Percentiles rank a stretch among this genome's conserved stretches.
phyloP scores from a whole-genome alignment of 1,140 invertebrate genomes.

The Ectropis grisescens region DNA sequence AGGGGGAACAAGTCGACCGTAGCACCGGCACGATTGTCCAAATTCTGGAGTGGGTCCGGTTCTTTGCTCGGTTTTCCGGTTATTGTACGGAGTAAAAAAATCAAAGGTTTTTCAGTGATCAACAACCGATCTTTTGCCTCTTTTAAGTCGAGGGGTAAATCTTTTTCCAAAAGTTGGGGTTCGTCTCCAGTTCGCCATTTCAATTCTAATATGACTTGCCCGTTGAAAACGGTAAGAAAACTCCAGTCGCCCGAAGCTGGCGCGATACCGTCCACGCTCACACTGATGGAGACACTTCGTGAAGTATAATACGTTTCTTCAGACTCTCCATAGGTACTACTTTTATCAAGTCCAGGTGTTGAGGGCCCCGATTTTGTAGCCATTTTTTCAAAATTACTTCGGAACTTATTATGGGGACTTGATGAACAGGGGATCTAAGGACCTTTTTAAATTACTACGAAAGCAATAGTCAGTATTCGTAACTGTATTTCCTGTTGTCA shows the following conservation, averaged over 20 bases:
- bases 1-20: slow-evolving; percentile 47
- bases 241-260: slow-evolving; percentile 28
- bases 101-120: slow-evolving; percentile 30
- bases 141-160: slow-evolving; percentile 33
- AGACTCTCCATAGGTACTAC: slow-evolving; percentile 21
- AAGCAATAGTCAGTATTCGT: too few relatives aligned
- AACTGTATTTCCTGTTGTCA: too few relatives aligned
- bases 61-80: slow-evolving; percentile 37
- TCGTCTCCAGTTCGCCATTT: slow-evolving; percentile 32
- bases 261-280: slow-evolving; percentile 25
- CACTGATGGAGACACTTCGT: too few relatives aligned
- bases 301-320: slow-evolving; percentile 17
- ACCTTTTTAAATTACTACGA: too few relatives aligned
- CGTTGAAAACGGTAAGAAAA: slow-evolving; percentile 38
- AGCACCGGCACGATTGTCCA: slow-evolving; percentile 43
- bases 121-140: slow-evolving; percentile 20
- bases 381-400: too few relatives aligned
- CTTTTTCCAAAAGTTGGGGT: slow-evolving; percentile 17
- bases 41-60: slow-evolving; percentile 38
- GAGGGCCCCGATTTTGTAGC: too few relatives aligned
- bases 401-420: too few relatives aligned
- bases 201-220: slow-evolving; percentile 25
- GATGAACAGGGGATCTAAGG: too few relatives aligned
- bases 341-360: too few relatives aligned
- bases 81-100: slow-evolving; percentile 31